Conservation (phyloP, 2,888 invertebrate species). For the Drosophila formosana region DNA sequence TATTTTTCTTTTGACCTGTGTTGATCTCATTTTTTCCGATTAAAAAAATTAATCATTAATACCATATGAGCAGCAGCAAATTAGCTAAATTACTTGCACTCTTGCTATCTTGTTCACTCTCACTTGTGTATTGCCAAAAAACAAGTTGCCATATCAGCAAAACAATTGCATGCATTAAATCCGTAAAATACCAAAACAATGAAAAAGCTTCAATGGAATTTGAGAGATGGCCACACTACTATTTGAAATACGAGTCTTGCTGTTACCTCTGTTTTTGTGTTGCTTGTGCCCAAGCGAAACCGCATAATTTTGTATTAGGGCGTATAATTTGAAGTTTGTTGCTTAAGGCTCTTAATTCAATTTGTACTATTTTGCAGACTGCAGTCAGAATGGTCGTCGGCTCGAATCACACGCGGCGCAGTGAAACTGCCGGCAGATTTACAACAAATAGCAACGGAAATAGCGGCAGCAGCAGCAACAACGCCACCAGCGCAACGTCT, state of each 20-base stretch:
- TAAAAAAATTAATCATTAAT: too few relatives aligned
- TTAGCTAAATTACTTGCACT: conserved; percentile 16
- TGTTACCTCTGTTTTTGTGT: neutral
- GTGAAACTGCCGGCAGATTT: conserved; percentile 84
- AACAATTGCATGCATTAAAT: conserved; percentile 13
- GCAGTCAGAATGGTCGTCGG: conserved; percentile 85
- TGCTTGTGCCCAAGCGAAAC: neutral
- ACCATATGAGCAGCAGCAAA: too few relatives aligned
- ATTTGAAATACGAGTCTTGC: neutral
- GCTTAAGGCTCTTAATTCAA: too few relatives aligned
- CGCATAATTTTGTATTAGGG: neutral
- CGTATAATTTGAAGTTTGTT: too few relatives aligned
- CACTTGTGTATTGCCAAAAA: conserved; percentile 12
- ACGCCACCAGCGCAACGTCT: conserved; percentile 73
- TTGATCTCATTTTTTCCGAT: too few relatives aligned
- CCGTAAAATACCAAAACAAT: conserved; percentile 22
- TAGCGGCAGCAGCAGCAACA: conserved; percentile 53
- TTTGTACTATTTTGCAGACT: conserved; percentile 50
- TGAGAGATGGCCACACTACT: neutral
- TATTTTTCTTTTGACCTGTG: too few relatives aligned
- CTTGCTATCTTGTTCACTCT: conserved; percentile 37
- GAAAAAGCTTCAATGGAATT: neutral
- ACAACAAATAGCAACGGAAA: conserved; percentile 47
- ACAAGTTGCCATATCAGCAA: conserved; percentile 47
- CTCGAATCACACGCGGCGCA: conserved; percentile 84